Evolutionary conservation across 1,140 invertebrate species (phyloP).

Genomic region (Eupeodes corollae): DNA sequence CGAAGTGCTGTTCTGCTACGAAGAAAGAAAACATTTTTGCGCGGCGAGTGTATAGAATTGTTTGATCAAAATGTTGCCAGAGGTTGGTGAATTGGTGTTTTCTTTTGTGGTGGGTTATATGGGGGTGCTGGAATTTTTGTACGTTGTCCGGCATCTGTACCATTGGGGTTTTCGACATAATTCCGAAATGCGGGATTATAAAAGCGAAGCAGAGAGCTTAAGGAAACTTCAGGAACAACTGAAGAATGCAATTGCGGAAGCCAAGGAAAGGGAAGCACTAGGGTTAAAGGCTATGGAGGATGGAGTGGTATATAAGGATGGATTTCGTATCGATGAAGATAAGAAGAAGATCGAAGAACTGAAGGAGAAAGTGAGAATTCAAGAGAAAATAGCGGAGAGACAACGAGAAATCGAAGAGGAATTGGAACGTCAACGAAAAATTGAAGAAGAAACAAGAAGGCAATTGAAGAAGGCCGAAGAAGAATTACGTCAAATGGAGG

Average conservation of each 20-base stretch:
- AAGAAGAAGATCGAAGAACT: slow-evolving; percentile 2
- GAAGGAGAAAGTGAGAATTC: neutral
- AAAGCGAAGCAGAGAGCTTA: slow-evolving; percentile 17
- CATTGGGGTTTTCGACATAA: slow-evolving; percentile 24
- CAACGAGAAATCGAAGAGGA: slow-evolving; percentile 20
- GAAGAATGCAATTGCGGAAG: slow-evolving; percentile 15
- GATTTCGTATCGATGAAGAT: slow-evolving; percentile 23
- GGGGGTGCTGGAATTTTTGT: slow-evolving; percentile 53
- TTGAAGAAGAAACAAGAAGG: slow-evolving; percentile 23
- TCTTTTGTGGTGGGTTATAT: slow-evolving; percentile 60
- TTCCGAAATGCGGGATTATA: slow-evolving; percentile 1
- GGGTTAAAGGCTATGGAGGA: slow-evolving; percentile 29
- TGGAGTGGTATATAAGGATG: slow-evolving; percentile 27
- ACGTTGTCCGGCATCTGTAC: slow-evolving; percentile 26
- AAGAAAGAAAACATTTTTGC: too few species aligned
- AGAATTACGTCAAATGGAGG: slow-evolving; percentile 2
- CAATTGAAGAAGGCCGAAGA: slow-evolving; percentile 25
- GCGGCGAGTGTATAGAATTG: too few species aligned
- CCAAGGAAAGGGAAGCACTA: slow-evolving; percentile 13
- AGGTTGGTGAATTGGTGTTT: slow-evolving; percentile 42
- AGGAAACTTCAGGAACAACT: slow-evolving; percentile 18
- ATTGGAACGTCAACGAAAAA: slow-evolving; percentile 20
- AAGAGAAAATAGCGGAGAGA: neutral
- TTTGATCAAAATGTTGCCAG: slow-evolving; percentile 7
- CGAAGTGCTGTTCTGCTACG: too few species aligned